A percentile compares a stretch with the other conserved stretches of the same genome.
Conservation (phyloP, 2,113 vertebrate genomes). For the Turnix velox region DNA sequence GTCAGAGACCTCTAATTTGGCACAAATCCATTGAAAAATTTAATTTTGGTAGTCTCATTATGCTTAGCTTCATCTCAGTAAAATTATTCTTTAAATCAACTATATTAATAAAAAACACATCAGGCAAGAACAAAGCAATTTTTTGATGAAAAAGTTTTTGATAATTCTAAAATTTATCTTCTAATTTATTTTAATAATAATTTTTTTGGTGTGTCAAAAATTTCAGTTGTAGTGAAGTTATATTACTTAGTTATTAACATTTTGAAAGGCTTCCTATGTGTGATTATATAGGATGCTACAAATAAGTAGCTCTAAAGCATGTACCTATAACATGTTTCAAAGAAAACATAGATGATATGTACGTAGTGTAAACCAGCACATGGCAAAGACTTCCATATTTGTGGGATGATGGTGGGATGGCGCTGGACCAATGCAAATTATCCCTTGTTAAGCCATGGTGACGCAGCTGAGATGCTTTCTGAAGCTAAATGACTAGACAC, state of each 20-base stretch:
- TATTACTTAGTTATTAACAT: background rate
- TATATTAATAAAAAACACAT: background rate
- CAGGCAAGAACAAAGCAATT: background rate
- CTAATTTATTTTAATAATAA: background rate
- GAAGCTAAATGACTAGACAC: background rate
- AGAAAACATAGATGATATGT: background rate
- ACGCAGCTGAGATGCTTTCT: background rate
- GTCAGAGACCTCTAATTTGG: background rate
- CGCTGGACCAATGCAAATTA: background rate
- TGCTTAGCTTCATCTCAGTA: background rate
- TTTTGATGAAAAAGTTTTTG: background rate
- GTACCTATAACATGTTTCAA: background rate
- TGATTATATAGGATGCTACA: background rate
- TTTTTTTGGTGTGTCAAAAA: background rate
- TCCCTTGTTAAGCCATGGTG: accelerated
- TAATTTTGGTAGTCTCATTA: background rate
- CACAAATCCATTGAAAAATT: background rate
- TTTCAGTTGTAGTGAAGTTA: background rate
- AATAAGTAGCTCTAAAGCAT: background rate
- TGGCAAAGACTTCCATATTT: background rate
- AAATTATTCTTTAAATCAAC: background rate
- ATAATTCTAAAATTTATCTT: background rate
- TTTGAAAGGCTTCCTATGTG: background rate
- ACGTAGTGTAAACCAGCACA: accelerated
- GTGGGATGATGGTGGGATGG: background rate